Evolutionary conservation across 2,113 vertebrate genomes (phyloP).

Genomic region (Hippocampus abdominalis): DNA sequence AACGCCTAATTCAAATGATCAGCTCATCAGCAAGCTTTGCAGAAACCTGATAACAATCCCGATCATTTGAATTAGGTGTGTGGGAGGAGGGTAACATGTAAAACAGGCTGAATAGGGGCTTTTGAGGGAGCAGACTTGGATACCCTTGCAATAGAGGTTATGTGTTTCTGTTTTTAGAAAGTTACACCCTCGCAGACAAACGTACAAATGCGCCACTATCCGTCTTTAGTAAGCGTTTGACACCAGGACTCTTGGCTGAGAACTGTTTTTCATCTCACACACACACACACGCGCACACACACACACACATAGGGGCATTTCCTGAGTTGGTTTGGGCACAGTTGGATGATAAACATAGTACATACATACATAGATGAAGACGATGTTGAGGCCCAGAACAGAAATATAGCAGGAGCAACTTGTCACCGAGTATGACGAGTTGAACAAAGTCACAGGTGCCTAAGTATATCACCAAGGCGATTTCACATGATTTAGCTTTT

Average conservation of each 20-base stretch:
- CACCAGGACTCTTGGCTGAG: conserved; percentile 39
- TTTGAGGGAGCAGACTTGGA: too few relatives aligned
- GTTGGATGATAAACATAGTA: conserved; percentile 11
- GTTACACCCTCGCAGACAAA: conserved; percentile 5
- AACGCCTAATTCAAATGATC: too few relatives aligned
- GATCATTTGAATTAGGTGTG: too few relatives aligned
- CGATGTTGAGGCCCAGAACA: conserved; percentile 48
- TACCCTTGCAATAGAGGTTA: conserved; percentile 16
- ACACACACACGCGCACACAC: conserved; percentile 18
- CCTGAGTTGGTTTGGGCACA: conserved; percentile 23
- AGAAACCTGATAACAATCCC: too few relatives aligned
- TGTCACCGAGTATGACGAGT: conserved; percentile 33
- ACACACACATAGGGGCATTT: conserved; percentile 26
- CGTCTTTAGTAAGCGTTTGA: conserved; percentile 59
- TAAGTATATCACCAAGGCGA: background rate
- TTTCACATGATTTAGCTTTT: conserved; percentile 9
- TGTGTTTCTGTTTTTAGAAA: conserved; percentile 31
- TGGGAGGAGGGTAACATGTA: too few relatives aligned
- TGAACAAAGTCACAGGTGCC: conserved; percentile 2
- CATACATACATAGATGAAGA: conserved; percentile 16
- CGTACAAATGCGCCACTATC: conserved; percentile 36
- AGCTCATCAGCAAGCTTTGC: too few relatives aligned
- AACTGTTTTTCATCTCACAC: conserved; percentile 33
- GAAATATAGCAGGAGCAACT: conserved; percentile 30
- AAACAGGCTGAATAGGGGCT: too few relatives aligned